phyloP scores from a whole-genome alignment of 2,888 invertebrate genomes.

The Morpho deidamia region DNA sequence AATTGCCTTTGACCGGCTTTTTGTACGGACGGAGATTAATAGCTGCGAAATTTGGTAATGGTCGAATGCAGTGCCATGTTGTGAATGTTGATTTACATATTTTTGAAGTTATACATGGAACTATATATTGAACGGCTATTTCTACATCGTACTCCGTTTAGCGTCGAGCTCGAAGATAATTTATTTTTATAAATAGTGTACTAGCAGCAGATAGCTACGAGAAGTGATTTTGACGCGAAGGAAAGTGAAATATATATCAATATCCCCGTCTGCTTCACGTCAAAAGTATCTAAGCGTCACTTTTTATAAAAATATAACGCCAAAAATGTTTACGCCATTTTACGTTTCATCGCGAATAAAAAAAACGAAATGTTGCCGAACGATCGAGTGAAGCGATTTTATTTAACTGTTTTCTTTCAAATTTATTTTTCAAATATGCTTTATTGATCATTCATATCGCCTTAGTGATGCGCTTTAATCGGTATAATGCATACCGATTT shows the following conservation, averaged over 20 bases:
- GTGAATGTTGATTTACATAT: no score
- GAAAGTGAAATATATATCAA: slow-evolving; percentile 6
- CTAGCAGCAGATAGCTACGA: slow-evolving; percentile 18
- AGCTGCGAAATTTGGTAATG: slow-evolving; percentile 22
- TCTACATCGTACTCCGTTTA: slow-evolving; percentile 11
- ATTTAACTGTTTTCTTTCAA: no score
- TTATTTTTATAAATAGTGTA: slow-evolving; percentile 25
- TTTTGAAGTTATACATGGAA: not conserved
- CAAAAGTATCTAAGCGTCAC: slow-evolving; percentile 21
- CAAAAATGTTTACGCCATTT: slow-evolving; percentile 17
- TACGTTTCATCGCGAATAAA: not conserved
- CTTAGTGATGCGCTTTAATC: no score
- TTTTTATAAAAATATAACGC: slow-evolving; percentile 23
- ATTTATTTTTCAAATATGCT: no score
- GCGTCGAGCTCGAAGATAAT: slow-evolving; percentile 11
- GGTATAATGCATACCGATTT: no score
- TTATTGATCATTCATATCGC: no score
- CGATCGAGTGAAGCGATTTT: no score
- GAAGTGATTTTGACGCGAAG: slow-evolving; percentile 17
- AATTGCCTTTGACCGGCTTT: slow-evolving; percentile 11
- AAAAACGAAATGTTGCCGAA: no score
- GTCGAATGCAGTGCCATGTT: not conserved
- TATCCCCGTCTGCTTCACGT: slow-evolving; percentile 11
- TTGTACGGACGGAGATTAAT: slow-evolving; percentile 35
- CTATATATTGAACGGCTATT: slow-evolving; percentile 1